Evolutionary conservation across 53 echinoderm and acorn worm species (phyloP), one percentile per base, ranked within the genome.

Genomic region (Echinometra lucunter): DNA sequence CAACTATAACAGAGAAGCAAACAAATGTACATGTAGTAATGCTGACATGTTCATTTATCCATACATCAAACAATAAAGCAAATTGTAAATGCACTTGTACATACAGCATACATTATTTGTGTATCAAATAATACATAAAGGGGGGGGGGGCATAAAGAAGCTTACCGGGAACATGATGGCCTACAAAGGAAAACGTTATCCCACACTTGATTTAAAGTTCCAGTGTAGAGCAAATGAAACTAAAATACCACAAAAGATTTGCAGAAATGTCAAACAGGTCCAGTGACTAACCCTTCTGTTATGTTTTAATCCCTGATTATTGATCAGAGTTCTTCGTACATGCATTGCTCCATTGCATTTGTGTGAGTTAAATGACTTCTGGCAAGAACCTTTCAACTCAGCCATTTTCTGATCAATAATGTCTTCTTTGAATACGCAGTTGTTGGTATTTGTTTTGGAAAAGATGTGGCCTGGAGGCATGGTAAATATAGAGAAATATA

Each of bases 391-490:
- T 23, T 44, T 21, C 28, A 23, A 9, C 81, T 81, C 25, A 44
- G 44, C 44, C 35, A n/a, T 82, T 47, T 85, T 85, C n/a, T 28
- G 17, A 45, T 85, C 49, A 85, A n/a, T 85, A 45, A 85, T 85
- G 23, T 4, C 44, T 44, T 42, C 40, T 81, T 44, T 81, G 81
- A 42, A 19, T 81, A 21, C 23, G 3, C 44, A 81, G 44, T 81
- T 44, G 38, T 38, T 38, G 81, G 38, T 81, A 81, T 44, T 81
- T 44, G 25, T 44, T 44, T 81, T 81, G 81, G 42, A 81, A 38
- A 1, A 81, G 32, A 69, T 69, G 30, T 69, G 15, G 34, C 32
- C 30, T 63, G n/a, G n/a, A n/a, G n/a, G n/a, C n/a, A n/a, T n/a
- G n/a, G n/a, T n/a, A n/a, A n/a, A n/a, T n/a, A n/a, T n/a, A n/a